Percentiles rank a stretch among this genome's conserved stretches.
Evolutionary conservation across 2,113 vertebrate genomes (phyloP).

Genomic region (Hypanus sabinus): DNA sequence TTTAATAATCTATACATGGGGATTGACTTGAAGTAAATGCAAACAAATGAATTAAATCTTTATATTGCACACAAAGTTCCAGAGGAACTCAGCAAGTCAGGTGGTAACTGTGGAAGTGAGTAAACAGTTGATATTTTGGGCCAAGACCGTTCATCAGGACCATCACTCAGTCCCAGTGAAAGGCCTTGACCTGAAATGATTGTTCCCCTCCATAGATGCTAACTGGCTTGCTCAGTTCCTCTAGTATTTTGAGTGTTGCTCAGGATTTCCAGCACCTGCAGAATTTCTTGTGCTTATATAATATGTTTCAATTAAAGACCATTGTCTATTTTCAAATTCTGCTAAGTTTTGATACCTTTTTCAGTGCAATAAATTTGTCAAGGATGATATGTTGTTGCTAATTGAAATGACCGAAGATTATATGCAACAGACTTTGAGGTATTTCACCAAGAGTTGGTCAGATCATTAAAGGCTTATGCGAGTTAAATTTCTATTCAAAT

Average conservation of each 20-base stretch:
- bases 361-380: not conserved
- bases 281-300: too few species aligned
- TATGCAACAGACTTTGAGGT: not conserved
- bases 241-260: too few species aligned
- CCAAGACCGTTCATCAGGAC: too few species aligned
- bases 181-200: too few species aligned
- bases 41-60: not conserved
- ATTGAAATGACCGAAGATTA: not conserved
- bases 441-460: not conserved
- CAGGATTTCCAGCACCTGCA: too few species aligned
- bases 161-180: too few species aligned
- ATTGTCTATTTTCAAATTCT: not conserved
- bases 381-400: not conserved
- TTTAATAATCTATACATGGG: not conserved
- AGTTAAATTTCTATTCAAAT: conserved; percentile 4
- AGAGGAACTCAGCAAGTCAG: too few species aligned
- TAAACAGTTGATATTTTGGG: too few species aligned
- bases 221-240: too few species aligned
- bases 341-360: not conserved
- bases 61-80: not conserved
- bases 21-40: not conserved
- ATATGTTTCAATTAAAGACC: not conserved
- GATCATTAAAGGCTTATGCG: not conserved
- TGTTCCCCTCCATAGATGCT: too few species aligned
- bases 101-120: too few species aligned